Percentiles rank a stretch among this genome's conserved stretches.
phyloP scores from a whole-genome alignment of 1,140 invertebrate species.

The Acyrthosiphon pisum region DNA sequence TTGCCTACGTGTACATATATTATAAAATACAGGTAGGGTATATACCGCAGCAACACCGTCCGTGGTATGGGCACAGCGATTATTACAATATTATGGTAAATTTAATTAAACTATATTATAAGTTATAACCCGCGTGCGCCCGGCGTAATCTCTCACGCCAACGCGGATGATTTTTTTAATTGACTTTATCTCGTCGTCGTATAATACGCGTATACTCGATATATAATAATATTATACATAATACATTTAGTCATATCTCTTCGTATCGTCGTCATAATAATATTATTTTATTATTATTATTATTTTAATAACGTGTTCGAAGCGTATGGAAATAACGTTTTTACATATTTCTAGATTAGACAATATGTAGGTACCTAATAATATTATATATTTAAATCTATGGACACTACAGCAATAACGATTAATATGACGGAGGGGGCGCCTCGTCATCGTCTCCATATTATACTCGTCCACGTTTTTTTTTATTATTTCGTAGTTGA shows the following conservation, averaged over 20 bases:
- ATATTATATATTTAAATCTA: neutral
- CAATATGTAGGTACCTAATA: neutral
- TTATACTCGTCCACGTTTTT: neutral
- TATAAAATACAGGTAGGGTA: neutral
- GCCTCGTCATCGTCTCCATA: no score
- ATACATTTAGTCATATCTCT: neutral
- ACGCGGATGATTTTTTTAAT: neutral
- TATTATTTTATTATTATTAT: neutral
- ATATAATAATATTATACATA: neutral
- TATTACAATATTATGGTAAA: slow-evolving; percentile 9
- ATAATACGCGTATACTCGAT: neutral
- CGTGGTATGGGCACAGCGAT: neutral
- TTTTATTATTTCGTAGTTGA: neutral
- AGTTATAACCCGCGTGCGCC: neutral
- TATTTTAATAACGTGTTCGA: slow-evolving; percentile 14
- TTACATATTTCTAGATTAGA: neutral
- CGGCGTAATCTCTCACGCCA: neutral
- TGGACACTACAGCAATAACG: no score
- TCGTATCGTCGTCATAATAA: neutral
- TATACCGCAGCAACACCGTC: neutral
- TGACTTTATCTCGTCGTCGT: neutral
- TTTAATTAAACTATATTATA: slow-evolving; percentile 28
- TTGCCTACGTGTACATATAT: neutral
- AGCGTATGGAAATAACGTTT: neutral
- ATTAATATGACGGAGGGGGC: neutral